Percentiles rank a stretch among this genome's conserved stretches.
Evolutionary conservation across 2,888 invertebrate genomes (phyloP).

Genomic region (Aphodius granarius): DNA sequence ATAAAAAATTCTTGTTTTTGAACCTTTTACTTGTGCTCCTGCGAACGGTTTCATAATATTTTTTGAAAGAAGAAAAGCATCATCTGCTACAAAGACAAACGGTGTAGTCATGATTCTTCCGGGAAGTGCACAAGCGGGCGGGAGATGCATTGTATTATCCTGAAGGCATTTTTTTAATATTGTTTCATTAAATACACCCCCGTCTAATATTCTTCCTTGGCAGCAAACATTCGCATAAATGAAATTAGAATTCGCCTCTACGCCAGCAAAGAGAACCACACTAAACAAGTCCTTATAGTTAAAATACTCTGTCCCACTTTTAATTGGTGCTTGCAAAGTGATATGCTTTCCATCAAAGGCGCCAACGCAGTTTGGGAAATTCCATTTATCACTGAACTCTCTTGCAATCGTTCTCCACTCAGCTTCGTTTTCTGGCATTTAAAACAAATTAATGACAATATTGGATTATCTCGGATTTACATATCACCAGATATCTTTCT

Average conservation of each 20-base stretch:
- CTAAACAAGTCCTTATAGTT: neutral
- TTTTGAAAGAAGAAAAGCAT: neutral
- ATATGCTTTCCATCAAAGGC: neutral
- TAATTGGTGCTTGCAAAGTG: neutral
- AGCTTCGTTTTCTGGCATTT: neutral
- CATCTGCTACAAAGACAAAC: neutral
- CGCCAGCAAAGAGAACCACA: neutral
- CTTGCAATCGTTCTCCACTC: neutral
- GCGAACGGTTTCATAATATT: neutral
- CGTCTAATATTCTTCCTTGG: neutral
- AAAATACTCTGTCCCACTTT: neutral
- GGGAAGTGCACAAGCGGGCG: neutral
- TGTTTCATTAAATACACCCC: neutral
- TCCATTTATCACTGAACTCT: neutral
- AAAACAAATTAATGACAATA: too few relatives aligned
- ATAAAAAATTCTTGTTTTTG: neutral
- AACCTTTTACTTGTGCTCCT: neutral
- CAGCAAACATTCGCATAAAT: neutral
- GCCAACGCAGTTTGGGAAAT: neutral
- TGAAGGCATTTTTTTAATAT: neutral
- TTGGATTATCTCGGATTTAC: too few relatives aligned
- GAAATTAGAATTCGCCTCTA: neutral
- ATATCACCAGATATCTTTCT: too few relatives aligned
- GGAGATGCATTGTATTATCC: neutral
- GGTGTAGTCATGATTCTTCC: neutral